These are phyloP conservation scores for Muricea muricata DNA, from an alignment of 92 coral and sea anemone genomes.

Conservation along the genomic window DNA sequence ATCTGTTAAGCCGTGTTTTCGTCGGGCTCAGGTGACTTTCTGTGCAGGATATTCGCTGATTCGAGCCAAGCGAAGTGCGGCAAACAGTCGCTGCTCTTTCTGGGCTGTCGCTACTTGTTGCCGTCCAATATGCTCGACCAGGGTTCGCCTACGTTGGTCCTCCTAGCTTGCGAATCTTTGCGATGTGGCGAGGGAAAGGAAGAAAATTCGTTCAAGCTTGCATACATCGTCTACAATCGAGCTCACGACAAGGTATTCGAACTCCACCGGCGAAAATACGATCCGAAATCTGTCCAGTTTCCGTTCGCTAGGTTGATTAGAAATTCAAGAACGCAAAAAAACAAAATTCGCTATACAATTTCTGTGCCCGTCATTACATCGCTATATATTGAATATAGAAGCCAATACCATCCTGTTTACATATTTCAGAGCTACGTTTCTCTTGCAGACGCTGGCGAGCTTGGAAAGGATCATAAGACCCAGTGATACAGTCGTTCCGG, in stretches of 20 bases:
- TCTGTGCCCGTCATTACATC: neutral
- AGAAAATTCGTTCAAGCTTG: conserved; percentile 4
- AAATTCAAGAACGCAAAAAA: neutral
- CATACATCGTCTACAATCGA: conserved; percentile 29
- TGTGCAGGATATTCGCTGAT: conserved; percentile 21
- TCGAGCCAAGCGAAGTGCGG: neutral
- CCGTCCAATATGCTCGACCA: conserved; percentile 23
- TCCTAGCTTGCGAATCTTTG: conserved; percentile 11
- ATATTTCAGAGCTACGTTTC: neutral
- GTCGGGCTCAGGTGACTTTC: conserved; percentile 42
- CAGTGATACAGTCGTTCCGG: conserved; percentile 14
- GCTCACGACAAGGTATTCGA: conserved; percentile 25
- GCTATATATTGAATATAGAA: neutral
- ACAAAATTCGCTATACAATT: neutral
- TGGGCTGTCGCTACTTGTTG: neutral
- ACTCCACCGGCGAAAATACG: neutral
- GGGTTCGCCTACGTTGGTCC: neutral
- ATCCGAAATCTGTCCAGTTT: neutral
- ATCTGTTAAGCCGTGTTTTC: conserved; percentile 42
- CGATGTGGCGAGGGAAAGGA: neutral
- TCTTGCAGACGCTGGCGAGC: conserved; percentile 28
- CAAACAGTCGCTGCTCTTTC: neutral
- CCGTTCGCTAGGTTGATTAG: conserved; percentile 31
- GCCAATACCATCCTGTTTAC: neutral
- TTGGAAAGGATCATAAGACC: conserved; percentile 24